Conservation (phyloP, 2,888 invertebrate genomes). For the Caenorhabditis afra region DNA sequence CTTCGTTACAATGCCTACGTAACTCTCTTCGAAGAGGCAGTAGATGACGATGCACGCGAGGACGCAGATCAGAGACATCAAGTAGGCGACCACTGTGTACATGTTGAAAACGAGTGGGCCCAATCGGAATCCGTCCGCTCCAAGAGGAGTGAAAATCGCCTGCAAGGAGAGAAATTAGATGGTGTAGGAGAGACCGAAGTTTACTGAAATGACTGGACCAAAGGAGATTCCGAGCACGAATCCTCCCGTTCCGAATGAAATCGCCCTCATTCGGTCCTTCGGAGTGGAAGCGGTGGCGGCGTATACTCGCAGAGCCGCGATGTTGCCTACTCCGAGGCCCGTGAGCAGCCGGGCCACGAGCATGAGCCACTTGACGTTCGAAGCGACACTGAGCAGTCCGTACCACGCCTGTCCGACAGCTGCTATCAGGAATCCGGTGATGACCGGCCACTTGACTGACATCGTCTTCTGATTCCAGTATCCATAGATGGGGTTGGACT, state of each 20-base stretch:
- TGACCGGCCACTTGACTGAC: slow-evolving; percentile 59
- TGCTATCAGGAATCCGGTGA: slow-evolving; percentile 58
- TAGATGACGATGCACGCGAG: slow-evolving; percentile 53
- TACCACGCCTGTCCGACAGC: slow-evolving; percentile 63
- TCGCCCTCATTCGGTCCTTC: slow-evolving; percentile 63
- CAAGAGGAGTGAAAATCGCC: slow-evolving; percentile 63
- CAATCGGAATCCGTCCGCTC: slow-evolving; percentile 39
- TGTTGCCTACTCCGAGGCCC: slow-evolving; percentile 65
- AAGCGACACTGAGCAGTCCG: slow-evolving; percentile 50
- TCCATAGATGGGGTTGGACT: slow-evolving; percentile 65
- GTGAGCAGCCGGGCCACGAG: slow-evolving; percentile 60
- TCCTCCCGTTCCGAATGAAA: slow-evolving; percentile 68
- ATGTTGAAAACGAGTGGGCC: slow-evolving; percentile 45
- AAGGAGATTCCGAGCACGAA: slow-evolving; percentile 68
- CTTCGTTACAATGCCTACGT: slow-evolving; percentile 64
- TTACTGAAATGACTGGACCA: slow-evolving; percentile 65
- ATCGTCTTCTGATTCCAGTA: slow-evolving; percentile 68
- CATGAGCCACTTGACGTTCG: slow-evolving; percentile 63
- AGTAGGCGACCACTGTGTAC: slow-evolving; percentile 63
- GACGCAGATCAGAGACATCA: slow-evolving; percentile 57
- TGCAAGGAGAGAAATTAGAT: slow-evolving; percentile 5
- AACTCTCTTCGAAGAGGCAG: slow-evolving; percentile 64
- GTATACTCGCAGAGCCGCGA: slow-evolving; percentile 66
- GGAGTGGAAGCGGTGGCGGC: slow-evolving; percentile 65
- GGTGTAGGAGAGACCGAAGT: too few relatives aligned